These are phyloP conservation scores for Meda fulgida DNA, from an alignment of 2,797 vertebrate genomes.

Conservation along the genomic window DNA sequence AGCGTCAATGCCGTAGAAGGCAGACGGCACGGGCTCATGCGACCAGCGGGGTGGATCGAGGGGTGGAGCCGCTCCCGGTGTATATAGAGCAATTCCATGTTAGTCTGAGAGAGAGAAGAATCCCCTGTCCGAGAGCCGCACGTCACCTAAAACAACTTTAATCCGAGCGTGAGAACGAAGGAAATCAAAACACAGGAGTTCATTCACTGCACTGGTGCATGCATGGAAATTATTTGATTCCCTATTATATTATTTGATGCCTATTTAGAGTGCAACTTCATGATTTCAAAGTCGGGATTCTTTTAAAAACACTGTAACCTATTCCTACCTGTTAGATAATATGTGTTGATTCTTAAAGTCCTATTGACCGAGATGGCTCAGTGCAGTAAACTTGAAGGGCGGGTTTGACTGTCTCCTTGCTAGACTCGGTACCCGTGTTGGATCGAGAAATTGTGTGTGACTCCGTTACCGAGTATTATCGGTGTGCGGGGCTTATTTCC, in stretches of 20 bases:
- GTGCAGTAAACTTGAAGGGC: not conserved
- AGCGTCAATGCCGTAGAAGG: constrained; percentile 57
- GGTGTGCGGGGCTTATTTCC: constrained; percentile 32
- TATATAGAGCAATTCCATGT: constrained; percentile 61
- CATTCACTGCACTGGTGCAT: constrained; percentile 31
- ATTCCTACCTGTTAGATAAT: constrained; percentile 6
- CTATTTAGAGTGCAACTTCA: constrained; percentile 11
- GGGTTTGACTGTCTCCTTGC: constrained; percentile 2
- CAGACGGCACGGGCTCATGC: constrained; percentile 46
- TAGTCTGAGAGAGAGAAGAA: constrained; percentile 32
- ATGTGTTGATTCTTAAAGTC: constrained; percentile 8
- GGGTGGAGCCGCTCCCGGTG: constrained; percentile 56
- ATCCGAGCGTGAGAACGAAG: constrained; percentile 51
- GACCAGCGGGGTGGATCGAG: constrained; percentile 53
- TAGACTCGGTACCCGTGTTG: constrained; percentile 10
- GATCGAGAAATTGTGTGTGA: constrained; percentile 20
- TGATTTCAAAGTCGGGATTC: constrained; percentile 16
- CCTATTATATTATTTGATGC: not conserved
- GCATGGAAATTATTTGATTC: constrained; percentile 21
- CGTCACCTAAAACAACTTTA: constrained; percentile 47
- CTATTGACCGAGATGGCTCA: not conserved
- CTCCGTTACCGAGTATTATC: constrained; percentile 25
- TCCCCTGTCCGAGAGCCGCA: constrained; percentile 43
- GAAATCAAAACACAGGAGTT: constrained; percentile 43
- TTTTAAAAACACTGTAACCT: not conserved